These are phyloP conservation scores for Apocrypta bakeri DNA, from an alignment of 1,140 invertebrate genomes.

Conservation along the genomic window DNA sequence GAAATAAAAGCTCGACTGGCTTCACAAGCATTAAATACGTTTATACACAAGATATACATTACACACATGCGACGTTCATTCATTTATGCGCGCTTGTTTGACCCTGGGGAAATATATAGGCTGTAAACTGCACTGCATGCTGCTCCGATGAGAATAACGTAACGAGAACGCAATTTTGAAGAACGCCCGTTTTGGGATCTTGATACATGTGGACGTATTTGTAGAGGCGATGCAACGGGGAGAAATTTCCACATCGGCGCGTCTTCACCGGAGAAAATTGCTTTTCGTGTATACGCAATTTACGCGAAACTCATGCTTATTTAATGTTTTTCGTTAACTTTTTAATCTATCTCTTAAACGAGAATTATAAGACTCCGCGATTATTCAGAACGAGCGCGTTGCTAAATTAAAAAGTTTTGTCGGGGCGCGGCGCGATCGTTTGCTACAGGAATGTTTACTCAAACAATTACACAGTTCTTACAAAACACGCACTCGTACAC, in stretches of 20 bases:
- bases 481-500: neutral
- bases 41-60: too few species aligned
- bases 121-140: neutral
- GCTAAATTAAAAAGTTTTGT: too few species aligned
- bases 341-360: too few species aligned
- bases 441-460: neutral
- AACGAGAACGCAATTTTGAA: neutral
- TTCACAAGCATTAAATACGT: too few species aligned
- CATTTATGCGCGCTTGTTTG: conserved; percentile 9
- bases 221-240: too few species aligned
- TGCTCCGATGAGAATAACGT: neutral
- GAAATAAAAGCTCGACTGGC: neutral
- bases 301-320: too few species aligned
- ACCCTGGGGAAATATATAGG: neutral
- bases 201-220: neutral
- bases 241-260: neutral
- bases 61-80: neutral
- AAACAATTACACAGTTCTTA: neutral
- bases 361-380: too few species aligned
- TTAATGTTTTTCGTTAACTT: too few species aligned
- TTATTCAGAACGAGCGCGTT: too few species aligned
- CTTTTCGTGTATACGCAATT: too few species aligned
- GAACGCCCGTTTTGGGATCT: neutral
- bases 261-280: too few species aligned
- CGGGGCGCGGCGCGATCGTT: too few species aligned